Conservation (phyloP, 2,113 vertebrate genomes). For the Pteruthius melanotis region DNA sequence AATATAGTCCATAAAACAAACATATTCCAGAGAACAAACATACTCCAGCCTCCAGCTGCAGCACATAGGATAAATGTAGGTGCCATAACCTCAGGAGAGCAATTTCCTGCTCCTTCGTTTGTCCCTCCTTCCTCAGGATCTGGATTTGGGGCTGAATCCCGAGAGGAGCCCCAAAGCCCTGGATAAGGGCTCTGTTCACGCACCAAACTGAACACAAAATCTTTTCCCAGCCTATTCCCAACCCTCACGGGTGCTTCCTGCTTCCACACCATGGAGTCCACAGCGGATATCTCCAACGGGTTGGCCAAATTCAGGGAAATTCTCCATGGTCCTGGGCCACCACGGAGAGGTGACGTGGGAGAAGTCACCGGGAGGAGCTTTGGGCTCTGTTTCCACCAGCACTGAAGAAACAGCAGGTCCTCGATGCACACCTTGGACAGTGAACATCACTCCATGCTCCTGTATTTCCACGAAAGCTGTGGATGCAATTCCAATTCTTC, state of each 20-base stretch:
- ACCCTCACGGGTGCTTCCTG: rapidly evolving
- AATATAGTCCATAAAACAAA: not conserved
- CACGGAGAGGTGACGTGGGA: rapidly evolving
- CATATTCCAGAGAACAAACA: not conserved
- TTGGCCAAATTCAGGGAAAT: not conserved
- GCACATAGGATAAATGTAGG: not conserved
- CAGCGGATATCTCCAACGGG: not conserved
- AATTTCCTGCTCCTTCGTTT: not conserved
- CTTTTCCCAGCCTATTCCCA: not conserved
- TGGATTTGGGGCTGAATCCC: not conserved
- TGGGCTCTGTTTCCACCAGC: not conserved
- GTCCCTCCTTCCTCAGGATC: not conserved
- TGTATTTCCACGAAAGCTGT: not conserved
- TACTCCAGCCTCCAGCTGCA: not conserved
- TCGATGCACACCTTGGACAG: not conserved
- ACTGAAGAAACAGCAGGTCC: not conserved
- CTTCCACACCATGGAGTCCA: not conserved
- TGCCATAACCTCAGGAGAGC: not conserved
- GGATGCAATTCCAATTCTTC: not conserved
- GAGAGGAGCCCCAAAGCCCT: not conserved
- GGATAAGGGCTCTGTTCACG: not conserved
- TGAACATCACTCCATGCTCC: rapidly evolving
- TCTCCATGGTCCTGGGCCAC: not conserved
- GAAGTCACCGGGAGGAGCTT: not conserved
- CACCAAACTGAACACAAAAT: not conserved